phyloP scores from a whole-genome alignment of 2,113 vertebrate species.

The Lathamus discolor region DNA sequence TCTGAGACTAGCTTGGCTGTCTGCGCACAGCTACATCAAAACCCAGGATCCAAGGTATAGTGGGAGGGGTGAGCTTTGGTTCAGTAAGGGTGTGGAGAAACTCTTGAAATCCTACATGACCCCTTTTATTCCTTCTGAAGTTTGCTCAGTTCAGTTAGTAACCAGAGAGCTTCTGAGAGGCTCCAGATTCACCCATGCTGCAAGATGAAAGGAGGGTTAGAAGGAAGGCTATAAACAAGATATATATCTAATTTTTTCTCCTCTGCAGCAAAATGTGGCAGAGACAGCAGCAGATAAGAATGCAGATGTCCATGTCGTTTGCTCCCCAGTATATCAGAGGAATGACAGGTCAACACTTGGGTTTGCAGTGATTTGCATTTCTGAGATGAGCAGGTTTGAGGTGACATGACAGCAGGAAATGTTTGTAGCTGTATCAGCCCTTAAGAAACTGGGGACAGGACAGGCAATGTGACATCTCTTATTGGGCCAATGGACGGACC shows the following conservation, averaged over 20 bases:
- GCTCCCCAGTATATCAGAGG: constrained; percentile 11
- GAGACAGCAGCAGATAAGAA: constrained; percentile 13
- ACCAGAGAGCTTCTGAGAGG: background rate
- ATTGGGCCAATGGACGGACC: background rate
- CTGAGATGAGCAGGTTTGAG: constrained; percentile 22
- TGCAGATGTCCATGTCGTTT: constrained; percentile 53
- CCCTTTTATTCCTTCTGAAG: constrained; percentile 13
- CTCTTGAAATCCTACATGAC: background rate
- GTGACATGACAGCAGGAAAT: background rate
- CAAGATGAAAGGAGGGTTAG: background rate
- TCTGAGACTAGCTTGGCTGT: background rate
- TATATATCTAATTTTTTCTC: background rate
- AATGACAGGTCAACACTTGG: constrained; percentile 36
- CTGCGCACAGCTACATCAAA: background rate
- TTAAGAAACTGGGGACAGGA: background rate
- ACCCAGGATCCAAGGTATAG: background rate
- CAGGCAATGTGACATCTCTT: background rate
- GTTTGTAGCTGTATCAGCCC: background rate
- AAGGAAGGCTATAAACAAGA: constrained; percentile 16
- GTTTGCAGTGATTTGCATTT: constrained; percentile 49
- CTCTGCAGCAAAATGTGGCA: background rate
- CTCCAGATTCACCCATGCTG: background rate
- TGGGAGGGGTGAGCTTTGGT: background rate
- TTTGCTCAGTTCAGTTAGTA: background rate
- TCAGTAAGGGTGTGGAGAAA: background rate